Percentiles rank a stretch among this genome's conserved stretches.
phyloP scores from a whole-genome alignment of 2,888 invertebrate genomes.

The Odontothrips loti region DNA sequence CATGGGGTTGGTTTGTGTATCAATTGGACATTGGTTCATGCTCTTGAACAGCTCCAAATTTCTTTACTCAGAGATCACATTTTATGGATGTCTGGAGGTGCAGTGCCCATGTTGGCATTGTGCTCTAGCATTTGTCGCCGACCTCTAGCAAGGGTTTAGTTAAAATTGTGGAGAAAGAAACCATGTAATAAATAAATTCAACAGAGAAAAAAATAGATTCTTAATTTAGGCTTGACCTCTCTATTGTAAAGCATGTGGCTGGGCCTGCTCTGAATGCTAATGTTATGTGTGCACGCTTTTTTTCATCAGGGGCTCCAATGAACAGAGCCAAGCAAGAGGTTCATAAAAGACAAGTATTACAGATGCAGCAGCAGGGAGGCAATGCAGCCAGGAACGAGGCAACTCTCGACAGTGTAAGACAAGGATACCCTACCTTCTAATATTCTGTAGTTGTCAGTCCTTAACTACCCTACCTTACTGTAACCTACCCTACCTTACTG shows the following conservation, averaged over 20 bases:
- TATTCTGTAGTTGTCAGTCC: no score
- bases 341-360: constrained; percentile 18
- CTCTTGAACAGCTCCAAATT: not conserved
- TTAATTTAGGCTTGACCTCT: no score
- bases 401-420: constrained; percentile 4
- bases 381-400: not conserved
- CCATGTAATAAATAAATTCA: not conserved
- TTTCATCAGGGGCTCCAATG: constrained; percentile 11
- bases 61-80: not conserved
- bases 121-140: not conserved
- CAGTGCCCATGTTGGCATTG: not conserved
- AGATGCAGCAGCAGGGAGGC: constrained; percentile 6
- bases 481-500: no score
- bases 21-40: not conserved
- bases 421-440: no score
- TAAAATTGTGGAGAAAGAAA: not conserved
- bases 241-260: not conserved
- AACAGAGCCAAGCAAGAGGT: constrained; percentile 15
- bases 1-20: not conserved
- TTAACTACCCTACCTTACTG: not conserved
- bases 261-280: constrained; percentile 22
- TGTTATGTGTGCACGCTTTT: not conserved
- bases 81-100: not conserved
- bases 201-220: no score
- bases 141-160: not conserved